phyloP scores from a whole-genome alignment of 1,140 invertebrate genomes.

The Mesaphorura yosii region DNA sequence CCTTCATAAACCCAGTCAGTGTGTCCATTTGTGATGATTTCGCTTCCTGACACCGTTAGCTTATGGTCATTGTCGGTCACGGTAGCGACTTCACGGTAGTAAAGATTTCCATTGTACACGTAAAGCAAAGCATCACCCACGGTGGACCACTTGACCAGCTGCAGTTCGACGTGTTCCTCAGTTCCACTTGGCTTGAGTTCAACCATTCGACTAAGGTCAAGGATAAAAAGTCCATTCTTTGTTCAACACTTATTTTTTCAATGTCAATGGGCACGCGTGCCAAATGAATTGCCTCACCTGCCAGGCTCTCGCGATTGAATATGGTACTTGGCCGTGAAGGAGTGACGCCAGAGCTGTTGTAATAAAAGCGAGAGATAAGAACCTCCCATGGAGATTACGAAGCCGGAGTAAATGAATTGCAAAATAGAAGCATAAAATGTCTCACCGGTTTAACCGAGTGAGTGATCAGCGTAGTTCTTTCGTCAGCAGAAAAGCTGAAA shows the following conservation, averaged over 20 bases:
- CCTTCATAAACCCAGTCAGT: neutral
- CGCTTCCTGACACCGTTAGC: neutral
- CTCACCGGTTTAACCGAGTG: too few relatives aligned
- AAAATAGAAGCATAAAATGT: too few relatives aligned
- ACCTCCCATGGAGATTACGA: neutral
- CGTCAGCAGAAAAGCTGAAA: too few relatives aligned
- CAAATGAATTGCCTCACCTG: too few relatives aligned
- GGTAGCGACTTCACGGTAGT: neutral
- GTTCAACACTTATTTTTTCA: too few relatives aligned
- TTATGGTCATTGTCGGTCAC: neutral
- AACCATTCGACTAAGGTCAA: too few relatives aligned
- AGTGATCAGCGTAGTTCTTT: too few relatives aligned
- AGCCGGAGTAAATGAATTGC: too few relatives aligned
- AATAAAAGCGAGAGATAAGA: neutral
- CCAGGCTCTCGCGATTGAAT: too few relatives aligned
- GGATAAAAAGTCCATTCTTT: too few relatives aligned
- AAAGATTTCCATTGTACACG: neutral
- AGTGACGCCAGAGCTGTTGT: neutral
- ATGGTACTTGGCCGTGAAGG: neutral
- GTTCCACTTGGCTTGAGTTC: neutral
- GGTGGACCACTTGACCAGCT: neutral
- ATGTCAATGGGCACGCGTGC: too few relatives aligned
- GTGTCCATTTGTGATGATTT: neutral
- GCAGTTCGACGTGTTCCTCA: neutral
- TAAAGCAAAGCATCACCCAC: neutral